A percentile compares a stretch with the other conserved stretches of the same genome.
Evolutionary conservation across 2,888 invertebrate genomes (phyloP).

Genomic region (Rapana venosa): DNA sequence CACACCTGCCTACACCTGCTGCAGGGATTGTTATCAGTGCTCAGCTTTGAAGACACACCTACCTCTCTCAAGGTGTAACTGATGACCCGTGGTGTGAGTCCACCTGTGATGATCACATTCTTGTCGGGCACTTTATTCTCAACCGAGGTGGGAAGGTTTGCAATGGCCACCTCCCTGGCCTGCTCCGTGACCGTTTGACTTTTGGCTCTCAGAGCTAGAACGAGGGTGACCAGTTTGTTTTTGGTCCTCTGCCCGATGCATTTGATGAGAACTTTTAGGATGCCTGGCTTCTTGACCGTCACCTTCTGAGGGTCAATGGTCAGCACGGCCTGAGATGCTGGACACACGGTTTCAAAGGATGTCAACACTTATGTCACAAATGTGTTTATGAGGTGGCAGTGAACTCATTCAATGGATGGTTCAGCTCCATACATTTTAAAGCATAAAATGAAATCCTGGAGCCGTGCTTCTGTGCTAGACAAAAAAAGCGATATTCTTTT

Average conservation of each 20-base stretch:
- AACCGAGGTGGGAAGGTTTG: background rate
- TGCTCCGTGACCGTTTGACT: background rate
- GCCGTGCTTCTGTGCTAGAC: too few species aligned
- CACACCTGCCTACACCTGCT: background rate
- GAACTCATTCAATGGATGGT: too few species aligned
- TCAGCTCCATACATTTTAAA: too few species aligned
- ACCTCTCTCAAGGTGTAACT: background rate
- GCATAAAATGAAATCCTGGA: too few species aligned
- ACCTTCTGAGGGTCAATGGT: background rate
- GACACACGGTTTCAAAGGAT: background rate
- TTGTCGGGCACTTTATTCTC: background rate
- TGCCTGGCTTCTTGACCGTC: background rate
- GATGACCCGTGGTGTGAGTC: background rate
- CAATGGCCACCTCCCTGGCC: background rate
- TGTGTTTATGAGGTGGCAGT: too few species aligned
- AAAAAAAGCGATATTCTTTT: too few species aligned
- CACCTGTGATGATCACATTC: background rate
- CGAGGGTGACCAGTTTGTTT: conserved; percentile 1
- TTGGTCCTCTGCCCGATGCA: background rate
- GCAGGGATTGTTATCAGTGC: background rate
- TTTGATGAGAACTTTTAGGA: background rate
- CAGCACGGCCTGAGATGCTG: background rate
- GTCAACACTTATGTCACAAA: too few species aligned
- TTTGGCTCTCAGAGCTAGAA: background rate
- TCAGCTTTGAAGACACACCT: background rate